Evolutionary conservation across 2,797 vertebrate species (phyloP).

Genomic region (Parauchenoglanis ngamensis): DNA sequence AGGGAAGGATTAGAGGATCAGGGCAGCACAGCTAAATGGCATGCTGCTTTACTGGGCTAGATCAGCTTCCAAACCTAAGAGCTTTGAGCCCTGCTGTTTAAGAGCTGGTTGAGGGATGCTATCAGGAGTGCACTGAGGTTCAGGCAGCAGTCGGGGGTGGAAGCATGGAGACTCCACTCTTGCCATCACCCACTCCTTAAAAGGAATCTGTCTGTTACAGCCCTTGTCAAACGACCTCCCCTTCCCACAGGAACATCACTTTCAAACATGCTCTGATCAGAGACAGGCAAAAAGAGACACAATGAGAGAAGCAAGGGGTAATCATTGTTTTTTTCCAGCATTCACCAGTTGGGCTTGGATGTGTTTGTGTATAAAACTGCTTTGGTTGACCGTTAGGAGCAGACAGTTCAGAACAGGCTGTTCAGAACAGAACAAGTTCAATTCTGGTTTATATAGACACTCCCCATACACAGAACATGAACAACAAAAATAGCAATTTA

Average conservation of each 20-base stretch:
- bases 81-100: slow-evolving; percentile 80
- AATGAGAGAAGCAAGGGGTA: slow-evolving; percentile 48
- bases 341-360: slow-evolving; percentile 38
- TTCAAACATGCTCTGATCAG: slow-evolving; percentile 70
- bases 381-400: neutral
- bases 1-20: slow-evolving; percentile 59
- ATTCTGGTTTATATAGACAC: neutral
- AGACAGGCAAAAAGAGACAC: slow-evolving; percentile 63
- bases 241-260: slow-evolving; percentile 59
- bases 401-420: neutral
- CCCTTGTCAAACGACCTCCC: slow-evolving; percentile 66
- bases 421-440: neutral
- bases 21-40: slow-evolving; percentile 65
- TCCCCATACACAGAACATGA: neutral
- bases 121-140: slow-evolving; percentile 72
- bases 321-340: slow-evolving; percentile 69
- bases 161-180: slow-evolving; percentile 58
- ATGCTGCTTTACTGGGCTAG: slow-evolving; percentile 72
- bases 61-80: slow-evolving; percentile 69
- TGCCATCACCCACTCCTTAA: slow-evolving; percentile 51
- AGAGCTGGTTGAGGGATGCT: slow-evolving; percentile 74
- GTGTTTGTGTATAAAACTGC: neutral
- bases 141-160: slow-evolving; percentile 71
- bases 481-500: neutral
- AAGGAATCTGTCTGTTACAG: slow-evolving; percentile 74